Evolutionary conservation across 2,888 invertebrate species (phyloP), one percentile per base, ranked within the genome.

Genomic region (Caprella mutica): DNA sequence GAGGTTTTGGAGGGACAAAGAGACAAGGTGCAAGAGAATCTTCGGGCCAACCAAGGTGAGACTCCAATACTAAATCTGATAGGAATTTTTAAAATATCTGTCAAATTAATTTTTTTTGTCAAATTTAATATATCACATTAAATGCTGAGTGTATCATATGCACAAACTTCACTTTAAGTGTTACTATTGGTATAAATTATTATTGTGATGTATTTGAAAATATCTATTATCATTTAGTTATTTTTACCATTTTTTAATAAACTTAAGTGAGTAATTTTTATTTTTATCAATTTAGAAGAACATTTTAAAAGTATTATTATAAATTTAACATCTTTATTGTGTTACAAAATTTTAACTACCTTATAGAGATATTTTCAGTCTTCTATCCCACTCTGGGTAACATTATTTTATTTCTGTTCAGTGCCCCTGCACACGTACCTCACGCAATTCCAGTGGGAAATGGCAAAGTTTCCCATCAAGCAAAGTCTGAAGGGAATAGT

Each of bases 401-500:
- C 6, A 27, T 19, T 29, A 23, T 4, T 40, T 14, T 44, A 33
- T 50, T 52, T 19, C 46, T 39, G 75, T n/a, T n/a, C 80, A 96
- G 94, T 86, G 77, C 94, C 96, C 77, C 80, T 96, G 76, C 85
- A 88, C 65, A 82, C 84, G 64, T 99, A 98, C 77, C 79, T 98
- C 71, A 96, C 93, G 59, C 85, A 90, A 72, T 99, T 98, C 80
- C 90, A 92, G 77, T 99, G 98, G 98, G 98, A 98, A 76, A 88
- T 94, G 81, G 98, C 98, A 68, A 99, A 98, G 75, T 99, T 97
- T 76, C 98, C 98, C 55, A 89, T 94, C 72, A 97, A 97, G 78
- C 97, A 98, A 77, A 92, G 96, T 35, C 78, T 99, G 70, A 84
- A 92, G 71, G 92, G 92, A 72, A 92, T 99, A 71, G 88, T 93